Percentiles rank a stretch among this genome's conserved stretches.
phyloP scores from a whole-genome alignment of 2,888 invertebrate genomes.

The Nomada fabriciana region DNA sequence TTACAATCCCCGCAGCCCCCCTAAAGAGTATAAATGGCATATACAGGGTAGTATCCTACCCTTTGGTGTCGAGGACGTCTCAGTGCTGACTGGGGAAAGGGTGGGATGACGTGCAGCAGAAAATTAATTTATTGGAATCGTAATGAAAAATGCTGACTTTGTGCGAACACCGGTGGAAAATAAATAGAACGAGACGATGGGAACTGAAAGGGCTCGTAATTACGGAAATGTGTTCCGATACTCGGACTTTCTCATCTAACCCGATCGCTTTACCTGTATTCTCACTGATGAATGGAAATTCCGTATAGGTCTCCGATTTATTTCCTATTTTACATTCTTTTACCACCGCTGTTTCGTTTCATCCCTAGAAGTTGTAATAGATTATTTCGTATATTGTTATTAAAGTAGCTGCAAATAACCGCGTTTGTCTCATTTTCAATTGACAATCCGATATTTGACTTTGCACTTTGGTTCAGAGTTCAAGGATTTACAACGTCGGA shows the following conservation, averaged over 20 bases:
- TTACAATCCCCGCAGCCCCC: constrained; percentile 71
- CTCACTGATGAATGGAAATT: not conserved
- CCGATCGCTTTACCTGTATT: not conserved
- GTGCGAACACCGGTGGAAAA: constrained; percentile 70
- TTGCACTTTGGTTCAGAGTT: not conserved
- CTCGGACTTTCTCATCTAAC: not conserved
- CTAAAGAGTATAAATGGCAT: constrained; percentile 79
- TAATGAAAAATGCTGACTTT: constrained; percentile 76
- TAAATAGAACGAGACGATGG: constrained; percentile 50
- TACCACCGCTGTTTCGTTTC: too few relatives aligned
- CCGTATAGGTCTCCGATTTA: not conserved
- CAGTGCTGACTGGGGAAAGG: constrained; percentile 55
- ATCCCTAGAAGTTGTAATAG: too few relatives aligned
- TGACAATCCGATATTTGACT: not conserved
- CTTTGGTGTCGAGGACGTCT: constrained; percentile 51
- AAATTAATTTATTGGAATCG: constrained; percentile 79
- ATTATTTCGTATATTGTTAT: too few relatives aligned
- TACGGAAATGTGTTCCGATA: constrained; percentile 65
- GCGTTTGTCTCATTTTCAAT: not conserved
- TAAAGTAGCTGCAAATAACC: too few relatives aligned
- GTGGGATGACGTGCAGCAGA: constrained; percentile 68
- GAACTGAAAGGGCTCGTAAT: constrained; percentile 54
- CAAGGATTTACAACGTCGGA: not conserved
- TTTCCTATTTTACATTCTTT: too few relatives aligned
- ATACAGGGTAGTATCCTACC: constrained; percentile 71